These are phyloP conservation scores for Vulpes vulpes DNA, from an alignment of 2,113 vertebrate species.

Conservation along the genomic window DNA sequence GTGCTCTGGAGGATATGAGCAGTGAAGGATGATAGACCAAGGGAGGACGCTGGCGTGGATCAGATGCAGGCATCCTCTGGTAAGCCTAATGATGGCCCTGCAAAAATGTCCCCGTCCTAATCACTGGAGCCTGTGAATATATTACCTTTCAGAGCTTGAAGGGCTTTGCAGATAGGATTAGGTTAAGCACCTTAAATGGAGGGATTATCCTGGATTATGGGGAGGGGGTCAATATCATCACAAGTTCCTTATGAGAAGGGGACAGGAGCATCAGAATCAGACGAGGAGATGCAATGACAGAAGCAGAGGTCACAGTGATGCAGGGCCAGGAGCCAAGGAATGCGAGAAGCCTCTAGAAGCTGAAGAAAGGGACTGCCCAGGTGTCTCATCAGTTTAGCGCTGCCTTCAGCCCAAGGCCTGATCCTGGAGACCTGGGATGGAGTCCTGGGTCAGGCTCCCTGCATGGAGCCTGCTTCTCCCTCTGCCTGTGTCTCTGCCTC, in stretches of 20 bases:
- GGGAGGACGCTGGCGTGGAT: background rate
- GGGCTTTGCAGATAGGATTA: background rate
- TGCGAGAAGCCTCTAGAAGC: background rate
- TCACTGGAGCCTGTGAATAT: background rate
- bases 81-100: background rate
- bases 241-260: background rate
- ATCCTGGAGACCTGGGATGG: too few relatives aligned
- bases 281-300: background rate
- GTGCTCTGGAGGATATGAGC: background rate
- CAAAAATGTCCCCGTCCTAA: background rate
- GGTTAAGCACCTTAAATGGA: background rate
- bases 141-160: background rate
- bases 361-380: background rate
- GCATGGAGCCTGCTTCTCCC: too few relatives aligned
- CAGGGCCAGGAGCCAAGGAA: background rate
- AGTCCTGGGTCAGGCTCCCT: too few relatives aligned
- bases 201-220: background rate
- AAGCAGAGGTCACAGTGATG: background rate
- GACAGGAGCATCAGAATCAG: background rate
- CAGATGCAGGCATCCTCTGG: too few relatives aligned
- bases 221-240: accelerated
- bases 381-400: too few relatives aligned
- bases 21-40: accelerated
- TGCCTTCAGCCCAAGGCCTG: too few relatives aligned
- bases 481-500: too few relatives aligned